phyloP scores from a whole-genome alignment of 92 coral and sea anemone genomes.

The Umimayanthus chanpuru region DNA sequence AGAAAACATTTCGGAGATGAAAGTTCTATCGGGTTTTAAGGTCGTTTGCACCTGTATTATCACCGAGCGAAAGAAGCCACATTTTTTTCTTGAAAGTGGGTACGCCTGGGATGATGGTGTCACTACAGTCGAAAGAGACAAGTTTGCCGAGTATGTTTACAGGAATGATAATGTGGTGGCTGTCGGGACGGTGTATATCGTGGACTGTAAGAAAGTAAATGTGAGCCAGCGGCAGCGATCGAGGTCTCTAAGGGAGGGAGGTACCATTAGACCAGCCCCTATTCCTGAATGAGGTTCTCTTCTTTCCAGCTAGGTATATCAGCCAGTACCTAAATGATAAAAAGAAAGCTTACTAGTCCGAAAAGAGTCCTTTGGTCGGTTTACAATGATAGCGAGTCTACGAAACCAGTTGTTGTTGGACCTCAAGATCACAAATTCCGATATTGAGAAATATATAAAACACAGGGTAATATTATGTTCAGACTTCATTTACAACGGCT shows the following conservation, averaged over 20 bases:
- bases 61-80: constrained; percentile 66
- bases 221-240: constrained; percentile 26
- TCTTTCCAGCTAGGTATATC: background rate
- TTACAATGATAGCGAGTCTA: background rate
- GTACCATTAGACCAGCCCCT: constrained; percentile 40
- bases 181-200: constrained; percentile 88
- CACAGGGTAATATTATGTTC: too few relatives aligned
- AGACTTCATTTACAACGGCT: too few relatives aligned
- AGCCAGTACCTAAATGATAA: too few relatives aligned
- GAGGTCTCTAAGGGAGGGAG: constrained; percentile 35
- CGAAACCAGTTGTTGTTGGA: too few relatives aligned
- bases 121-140: constrained; percentile 68
- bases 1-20: constrained; percentile 70
- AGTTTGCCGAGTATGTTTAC: constrained; percentile 86
- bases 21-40: constrained; percentile 67
- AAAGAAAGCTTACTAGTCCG: background rate
- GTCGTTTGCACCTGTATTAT: constrained; percentile 82
- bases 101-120: constrained; percentile 88
- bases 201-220: constrained; percentile 62
- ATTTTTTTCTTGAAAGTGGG: constrained; percentile 83
- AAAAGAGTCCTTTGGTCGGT: background rate
- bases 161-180: constrained; percentile 83
- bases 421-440: too few relatives aligned
- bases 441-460: too few relatives aligned
- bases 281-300: constrained; percentile 53